Conservation (phyloP, 2,888 invertebrate species). For the Ashinkailepas kermadecensis region DNA sequence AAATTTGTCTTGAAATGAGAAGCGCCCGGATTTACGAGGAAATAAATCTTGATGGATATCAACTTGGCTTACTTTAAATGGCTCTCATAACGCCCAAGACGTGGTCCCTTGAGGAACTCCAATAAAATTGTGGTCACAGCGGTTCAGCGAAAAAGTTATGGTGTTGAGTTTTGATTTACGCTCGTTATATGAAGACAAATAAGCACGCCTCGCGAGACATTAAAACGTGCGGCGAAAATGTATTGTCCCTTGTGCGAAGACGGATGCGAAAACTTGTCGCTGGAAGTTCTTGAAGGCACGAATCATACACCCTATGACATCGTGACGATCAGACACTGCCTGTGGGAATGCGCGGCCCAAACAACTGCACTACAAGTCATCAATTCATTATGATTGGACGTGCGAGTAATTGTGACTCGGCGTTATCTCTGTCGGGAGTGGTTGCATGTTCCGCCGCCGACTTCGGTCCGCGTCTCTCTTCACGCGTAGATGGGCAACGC, state of each 20-base stretch:
- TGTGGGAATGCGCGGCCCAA: too few species aligned
- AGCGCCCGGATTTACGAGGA: constrained; percentile 4
- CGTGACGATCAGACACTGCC: too few species aligned
- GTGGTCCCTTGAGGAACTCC: constrained; percentile 14
- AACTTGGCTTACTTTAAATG: constrained; percentile 22
- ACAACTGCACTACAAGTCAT: too few species aligned
- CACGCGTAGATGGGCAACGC: too few species aligned
- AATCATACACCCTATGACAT: too few species aligned
- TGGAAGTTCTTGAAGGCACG: background rate
- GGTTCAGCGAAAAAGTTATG: constrained; percentile 10
- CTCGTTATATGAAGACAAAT: constrained; percentile 21
- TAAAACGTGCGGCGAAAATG: background rate
- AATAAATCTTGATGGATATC: constrained; percentile 23
- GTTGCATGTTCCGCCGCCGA: too few species aligned
- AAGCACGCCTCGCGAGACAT: background rate
- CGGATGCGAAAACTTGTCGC: background rate
- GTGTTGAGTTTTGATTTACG: constrained; percentile 12
- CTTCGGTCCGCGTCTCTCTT: too few species aligned
- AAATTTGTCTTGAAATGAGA: constrained; percentile 21
- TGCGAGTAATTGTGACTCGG: too few species aligned
- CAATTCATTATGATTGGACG: too few species aligned
- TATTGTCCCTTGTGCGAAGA: background rate
- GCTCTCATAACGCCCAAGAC: constrained; percentile 20
- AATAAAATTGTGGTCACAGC: constrained; percentile 15
- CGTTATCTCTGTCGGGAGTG: too few species aligned